These are phyloP conservation scores for Dynastes maya DNA, from an alignment of 2,888 invertebrate genomes.

Conservation along the genomic window DNA sequence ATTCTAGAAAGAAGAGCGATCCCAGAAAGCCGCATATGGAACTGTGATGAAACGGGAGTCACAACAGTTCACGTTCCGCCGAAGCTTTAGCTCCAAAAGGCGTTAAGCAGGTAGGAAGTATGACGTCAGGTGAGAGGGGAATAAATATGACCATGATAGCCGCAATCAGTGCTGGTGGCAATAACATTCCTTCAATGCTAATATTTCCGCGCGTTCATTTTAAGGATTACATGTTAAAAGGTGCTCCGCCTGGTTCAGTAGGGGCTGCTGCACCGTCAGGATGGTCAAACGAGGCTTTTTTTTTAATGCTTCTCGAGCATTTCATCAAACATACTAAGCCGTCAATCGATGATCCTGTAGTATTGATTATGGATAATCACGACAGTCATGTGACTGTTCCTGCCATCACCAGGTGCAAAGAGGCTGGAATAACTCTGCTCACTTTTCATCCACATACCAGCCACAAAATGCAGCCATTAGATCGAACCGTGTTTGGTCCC, in stretches of 20 bases:
- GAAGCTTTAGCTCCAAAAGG: constrained; percentile 63
- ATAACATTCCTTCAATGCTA: constrained; percentile 62
- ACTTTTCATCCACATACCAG: too few relatives aligned
- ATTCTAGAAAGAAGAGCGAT: constrained; percentile 30
- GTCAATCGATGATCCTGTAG: too few relatives aligned
- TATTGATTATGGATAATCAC: too few relatives aligned
- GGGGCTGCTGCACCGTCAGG: too few relatives aligned
- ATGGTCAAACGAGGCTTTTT: too few relatives aligned
- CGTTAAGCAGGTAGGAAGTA: constrained; percentile 63
- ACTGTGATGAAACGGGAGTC: constrained; percentile 64
- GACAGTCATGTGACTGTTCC: too few relatives aligned
- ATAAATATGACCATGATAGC: constrained; percentile 61
- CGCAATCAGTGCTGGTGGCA: constrained; percentile 64
- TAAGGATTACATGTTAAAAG: too few relatives aligned
- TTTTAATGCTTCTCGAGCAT: too few relatives aligned
- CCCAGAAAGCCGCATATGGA: constrained; percentile 56
- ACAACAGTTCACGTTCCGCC: constrained; percentile 64
- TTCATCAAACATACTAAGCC: too few relatives aligned
- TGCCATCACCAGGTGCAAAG: too few relatives aligned
- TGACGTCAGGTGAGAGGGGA: constrained; percentile 66
- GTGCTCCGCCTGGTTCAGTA: too few relatives aligned
- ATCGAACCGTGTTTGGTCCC: constrained; percentile 41
- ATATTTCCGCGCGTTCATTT: constrained; percentile 61
- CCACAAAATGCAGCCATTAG: constrained; percentile 44
- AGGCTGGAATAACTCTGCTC: constrained; percentile 40